These are phyloP conservation scores for Chymomyza caudatula DNA, from an alignment of 2,888 invertebrate genomes.

Conservation along the genomic window DNA sequence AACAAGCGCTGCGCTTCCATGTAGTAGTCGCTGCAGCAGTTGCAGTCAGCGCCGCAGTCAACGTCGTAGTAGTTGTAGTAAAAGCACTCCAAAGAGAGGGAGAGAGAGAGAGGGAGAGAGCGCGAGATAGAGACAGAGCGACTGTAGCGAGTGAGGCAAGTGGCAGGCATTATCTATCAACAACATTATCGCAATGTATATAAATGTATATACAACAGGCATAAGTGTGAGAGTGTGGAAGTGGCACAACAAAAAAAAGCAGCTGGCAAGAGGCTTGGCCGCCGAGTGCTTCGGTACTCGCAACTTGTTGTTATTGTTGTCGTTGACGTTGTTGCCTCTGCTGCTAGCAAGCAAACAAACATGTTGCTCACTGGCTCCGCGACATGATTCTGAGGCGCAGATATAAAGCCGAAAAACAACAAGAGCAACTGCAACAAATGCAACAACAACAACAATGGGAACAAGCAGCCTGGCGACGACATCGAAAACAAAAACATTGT, in stretches of 20 bases:
- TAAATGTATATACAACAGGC: too few relatives aligned
- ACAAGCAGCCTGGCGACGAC: slow-evolving; percentile 15
- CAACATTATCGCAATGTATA: slow-evolving; percentile 35
- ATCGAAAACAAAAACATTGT: slow-evolving; percentile 57
- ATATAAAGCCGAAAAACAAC: slow-evolving; percentile 47
- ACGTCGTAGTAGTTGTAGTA: neutral
- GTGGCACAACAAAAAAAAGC: slow-evolving; percentile 56
- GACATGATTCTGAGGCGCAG: slow-evolving; percentile 67
- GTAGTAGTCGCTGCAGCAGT: slow-evolving; percentile 23
- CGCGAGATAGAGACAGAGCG: neutral
- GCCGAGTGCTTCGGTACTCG: slow-evolving; percentile 64
- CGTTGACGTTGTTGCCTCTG: slow-evolving; percentile 9
- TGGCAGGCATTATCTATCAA: slow-evolving; percentile 44
- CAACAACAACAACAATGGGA: slow-evolving; percentile 26
- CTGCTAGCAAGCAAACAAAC: slow-evolving; percentile 45
- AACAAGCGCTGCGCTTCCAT: slow-evolving; percentile 52
- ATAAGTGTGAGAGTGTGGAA: slow-evolving; percentile 27
- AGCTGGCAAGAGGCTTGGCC: slow-evolving; percentile 55
- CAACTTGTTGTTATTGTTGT: slow-evolving; percentile 22
- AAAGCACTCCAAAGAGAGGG: neutral
- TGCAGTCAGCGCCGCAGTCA: neutral
- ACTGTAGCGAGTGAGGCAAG: neutral
- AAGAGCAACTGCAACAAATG: slow-evolving; percentile 19
- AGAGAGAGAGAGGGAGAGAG: neutral
- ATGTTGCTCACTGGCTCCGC: slow-evolving; percentile 69